A percentile compares a stretch with the other conserved stretches of the same genome.
Evolutionary conservation across 2,888 invertebrate genomes (phyloP).

Genomic region (Callosobruchus maculatus): DNA sequence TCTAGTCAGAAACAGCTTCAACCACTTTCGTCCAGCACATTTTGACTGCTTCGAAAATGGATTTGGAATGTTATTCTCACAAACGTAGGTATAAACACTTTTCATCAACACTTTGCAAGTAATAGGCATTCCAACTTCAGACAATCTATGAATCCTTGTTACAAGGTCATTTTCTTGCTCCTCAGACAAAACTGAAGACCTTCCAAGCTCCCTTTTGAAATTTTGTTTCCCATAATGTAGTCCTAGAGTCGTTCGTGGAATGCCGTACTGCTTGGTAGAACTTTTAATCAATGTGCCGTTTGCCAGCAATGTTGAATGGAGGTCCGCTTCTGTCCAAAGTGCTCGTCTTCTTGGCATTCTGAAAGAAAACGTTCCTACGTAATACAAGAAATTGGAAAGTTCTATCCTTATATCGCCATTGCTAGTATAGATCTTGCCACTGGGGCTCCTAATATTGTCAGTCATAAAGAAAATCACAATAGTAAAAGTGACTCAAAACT

Average conservation of each 20-base stretch:
- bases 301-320: neutral
- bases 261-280: neutral
- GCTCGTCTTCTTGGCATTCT: neutral
- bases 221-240: neutral
- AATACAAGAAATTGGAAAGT: neutral
- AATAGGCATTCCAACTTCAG: conserved; percentile 17
- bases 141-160: conserved; percentile 14
- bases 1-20: conserved; percentile 20
- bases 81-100: conserved; percentile 15
- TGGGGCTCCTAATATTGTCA: neutral
- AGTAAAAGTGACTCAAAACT: too few species aligned
- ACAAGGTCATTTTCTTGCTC: conserved; percentile 18
- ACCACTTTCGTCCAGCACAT: conserved; percentile 24
- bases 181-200: conserved; percentile 6
- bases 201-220: conserved; percentile 2
- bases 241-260: neutral
- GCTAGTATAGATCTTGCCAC: too few species aligned
- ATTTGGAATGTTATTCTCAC: conserved; percentile 11
- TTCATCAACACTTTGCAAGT: conserved; percentile 14
- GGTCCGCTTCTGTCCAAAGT: neutral
- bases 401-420: neutral
- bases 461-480: too few species aligned
- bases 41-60: conserved; percentile 14
- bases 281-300: neutral
- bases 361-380: neutral